These are phyloP conservation scores for Plotosus lineatus DNA, from an alignment of 2,113 vertebrate genomes.

Conservation along the genomic window DNA sequence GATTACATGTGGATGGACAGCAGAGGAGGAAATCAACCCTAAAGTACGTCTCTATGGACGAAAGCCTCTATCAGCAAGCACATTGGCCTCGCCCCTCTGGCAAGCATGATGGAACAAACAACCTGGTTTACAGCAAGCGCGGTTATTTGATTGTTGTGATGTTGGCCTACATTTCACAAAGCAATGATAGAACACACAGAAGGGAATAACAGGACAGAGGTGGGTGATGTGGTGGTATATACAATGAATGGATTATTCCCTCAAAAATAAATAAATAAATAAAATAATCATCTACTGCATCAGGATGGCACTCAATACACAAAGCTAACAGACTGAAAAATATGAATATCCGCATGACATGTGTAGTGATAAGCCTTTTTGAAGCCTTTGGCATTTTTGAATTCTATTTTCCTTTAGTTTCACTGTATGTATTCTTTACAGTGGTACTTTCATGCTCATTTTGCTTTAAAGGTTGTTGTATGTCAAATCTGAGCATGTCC, in stretches of 20 bases:
- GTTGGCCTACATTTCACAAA: slow-evolving; percentile 17
- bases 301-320: not conserved
- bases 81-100: not conserved
- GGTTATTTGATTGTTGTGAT: slow-evolving; percentile 16
- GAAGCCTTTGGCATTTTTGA: not conserved
- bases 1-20: not conserved
- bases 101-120: slow-evolving; percentile 21
- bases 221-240: not conserved
- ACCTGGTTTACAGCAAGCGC: not conserved
- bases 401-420: not conserved
- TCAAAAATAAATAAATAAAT: too few species aligned
- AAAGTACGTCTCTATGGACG: not conserved
- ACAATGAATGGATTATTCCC: not conserved
- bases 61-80: not conserved
- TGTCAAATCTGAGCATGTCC: not conserved
- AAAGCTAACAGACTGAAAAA: not conserved
- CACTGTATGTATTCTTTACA: not conserved
- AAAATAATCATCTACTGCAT: too few species aligned
- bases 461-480: not conserved
- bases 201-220: not conserved
- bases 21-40: not conserved
- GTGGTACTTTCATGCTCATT: not conserved
- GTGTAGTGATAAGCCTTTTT: not conserved
- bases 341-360: not conserved
- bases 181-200: not conserved